Conservation (phyloP, 1,140 invertebrate genomes). For the Melipona quadrifasciata region DNA sequence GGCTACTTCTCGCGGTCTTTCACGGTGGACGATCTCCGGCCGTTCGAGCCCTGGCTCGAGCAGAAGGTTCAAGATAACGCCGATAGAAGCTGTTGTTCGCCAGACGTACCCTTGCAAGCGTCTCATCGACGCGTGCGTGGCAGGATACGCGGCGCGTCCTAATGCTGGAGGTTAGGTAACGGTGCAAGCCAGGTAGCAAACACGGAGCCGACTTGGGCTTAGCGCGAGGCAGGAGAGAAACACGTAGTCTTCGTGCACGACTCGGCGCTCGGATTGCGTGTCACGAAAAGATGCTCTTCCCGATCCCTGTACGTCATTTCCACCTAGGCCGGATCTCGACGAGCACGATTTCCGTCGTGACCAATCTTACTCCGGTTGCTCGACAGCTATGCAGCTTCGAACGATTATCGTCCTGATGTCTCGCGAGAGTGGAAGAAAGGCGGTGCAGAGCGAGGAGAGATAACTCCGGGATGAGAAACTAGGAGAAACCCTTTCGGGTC, state of each 20-base stretch:
- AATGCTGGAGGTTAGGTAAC: constrained; percentile 78
- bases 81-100: constrained; percentile 43
- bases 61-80: constrained; percentile 51
- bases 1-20: constrained; percentile 35
- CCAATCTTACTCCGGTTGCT: constrained; percentile 47
- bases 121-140: constrained; percentile 54
- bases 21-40: constrained; percentile 15
- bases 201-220: constrained; percentile 70
- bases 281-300: not conserved
- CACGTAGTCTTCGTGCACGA: constrained; percentile 18
- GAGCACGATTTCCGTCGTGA: constrained; percentile 60
- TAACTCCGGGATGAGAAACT: constrained; percentile 47
- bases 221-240: constrained; percentile 53
- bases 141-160: constrained; percentile 36
- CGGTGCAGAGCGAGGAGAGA: constrained; percentile 1
- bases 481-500: constrained; percentile 22
- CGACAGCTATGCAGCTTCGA: constrained; percentile 41
- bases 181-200: constrained; percentile 77
- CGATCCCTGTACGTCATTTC: constrained; percentile 17
- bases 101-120: constrained; percentile 3
- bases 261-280: not conserved
- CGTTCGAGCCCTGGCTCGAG: constrained; percentile 48
- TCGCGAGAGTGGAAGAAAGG: constrained; percentile 22
- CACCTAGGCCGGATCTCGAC: constrained; percentile 62
- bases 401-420: constrained; percentile 41